These are phyloP conservation scores for Bombus soroeensis DNA, from an alignment of 1,140 invertebrate genomes.

Conservation along the genomic window DNA sequence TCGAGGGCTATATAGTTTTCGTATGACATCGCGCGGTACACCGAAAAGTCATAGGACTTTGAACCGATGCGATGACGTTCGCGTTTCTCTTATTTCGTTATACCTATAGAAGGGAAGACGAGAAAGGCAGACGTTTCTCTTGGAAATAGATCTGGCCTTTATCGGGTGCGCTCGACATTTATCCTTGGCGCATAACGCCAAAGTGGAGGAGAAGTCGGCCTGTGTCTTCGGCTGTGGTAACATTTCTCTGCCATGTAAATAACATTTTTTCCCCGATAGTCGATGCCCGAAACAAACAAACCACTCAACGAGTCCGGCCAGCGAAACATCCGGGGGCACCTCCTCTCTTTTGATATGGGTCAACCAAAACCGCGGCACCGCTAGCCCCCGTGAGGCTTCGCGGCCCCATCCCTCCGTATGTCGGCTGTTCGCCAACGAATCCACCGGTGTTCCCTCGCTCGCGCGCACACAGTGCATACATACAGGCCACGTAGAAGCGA, in stretches of 20 bases:
- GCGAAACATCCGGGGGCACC: conserved; percentile 44
- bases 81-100: no score
- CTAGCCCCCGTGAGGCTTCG: conserved; percentile 4
- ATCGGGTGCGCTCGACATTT: neutral
- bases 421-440: conserved; percentile 25
- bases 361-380: conserved; percentile 59
- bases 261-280: conserved; percentile 61
- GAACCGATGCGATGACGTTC: neutral
- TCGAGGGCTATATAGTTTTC: no score
- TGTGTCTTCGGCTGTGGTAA: conserved; percentile 9
- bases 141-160: neutral
- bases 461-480: conserved; percentile 8
- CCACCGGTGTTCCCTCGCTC: conserved; percentile 25
- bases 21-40: no score
- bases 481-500: neutral
- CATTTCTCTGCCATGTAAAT: conserved; percentile 58
- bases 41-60: neutral
- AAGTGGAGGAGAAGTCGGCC: neutral
- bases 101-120: no score
- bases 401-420: neutral
- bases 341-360: conserved; percentile 62
- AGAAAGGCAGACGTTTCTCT: neutral
- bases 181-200: conserved; percentile 11
- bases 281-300: conserved; percentile 62
- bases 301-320: conserved; percentile 56